These are phyloP conservation scores for Pseudomyrmex concolor DNA, from an alignment of 1,140 invertebrate species.

Conservation along the genomic window DNA sequence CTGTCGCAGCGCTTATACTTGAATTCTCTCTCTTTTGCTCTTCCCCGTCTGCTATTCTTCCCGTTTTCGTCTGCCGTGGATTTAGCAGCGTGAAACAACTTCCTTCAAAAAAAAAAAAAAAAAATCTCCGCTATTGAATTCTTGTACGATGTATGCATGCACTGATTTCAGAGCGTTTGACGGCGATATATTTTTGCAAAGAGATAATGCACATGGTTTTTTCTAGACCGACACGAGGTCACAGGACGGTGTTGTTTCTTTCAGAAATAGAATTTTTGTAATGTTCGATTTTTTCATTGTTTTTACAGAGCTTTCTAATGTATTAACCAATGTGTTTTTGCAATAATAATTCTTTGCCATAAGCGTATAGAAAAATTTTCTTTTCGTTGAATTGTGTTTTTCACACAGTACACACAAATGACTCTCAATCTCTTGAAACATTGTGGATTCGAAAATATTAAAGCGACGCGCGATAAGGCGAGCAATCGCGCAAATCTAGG, in stretches of 20 bases:
- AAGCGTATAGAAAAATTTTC: too few species aligned
- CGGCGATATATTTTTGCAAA: slow-evolving; percentile 21
- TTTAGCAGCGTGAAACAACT: slow-evolving; percentile 5
- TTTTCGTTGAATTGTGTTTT: too few species aligned
- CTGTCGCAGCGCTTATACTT: slow-evolving; percentile 64
- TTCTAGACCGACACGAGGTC: too few species aligned
- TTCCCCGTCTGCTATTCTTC: background rate
- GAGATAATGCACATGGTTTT: background rate
- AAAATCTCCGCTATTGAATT: slow-evolving; percentile 45
- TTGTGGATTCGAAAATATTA: slow-evolving; percentile 21
- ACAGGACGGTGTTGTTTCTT: background rate
- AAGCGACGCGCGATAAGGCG: background rate
- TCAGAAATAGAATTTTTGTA: background rate
- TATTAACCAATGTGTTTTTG: too few species aligned
- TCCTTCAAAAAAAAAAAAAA: slow-evolving; percentile 4
- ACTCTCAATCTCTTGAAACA: background rate
- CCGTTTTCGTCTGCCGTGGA: slow-evolving; percentile 2
- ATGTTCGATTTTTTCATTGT: background rate
- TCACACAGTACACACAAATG: too few species aligned
- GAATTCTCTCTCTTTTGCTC: slow-evolving; percentile 30
- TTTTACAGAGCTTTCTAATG: too few species aligned
- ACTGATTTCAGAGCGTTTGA: slow-evolving; percentile 8
- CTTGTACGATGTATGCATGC: slow-evolving; percentile 2
- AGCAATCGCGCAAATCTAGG: slow-evolving; percentile 62
- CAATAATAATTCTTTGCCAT: too few species aligned